Conservation (phyloP, 2,113 vertebrate species). For the Pygoscelis adeliae region DNA sequence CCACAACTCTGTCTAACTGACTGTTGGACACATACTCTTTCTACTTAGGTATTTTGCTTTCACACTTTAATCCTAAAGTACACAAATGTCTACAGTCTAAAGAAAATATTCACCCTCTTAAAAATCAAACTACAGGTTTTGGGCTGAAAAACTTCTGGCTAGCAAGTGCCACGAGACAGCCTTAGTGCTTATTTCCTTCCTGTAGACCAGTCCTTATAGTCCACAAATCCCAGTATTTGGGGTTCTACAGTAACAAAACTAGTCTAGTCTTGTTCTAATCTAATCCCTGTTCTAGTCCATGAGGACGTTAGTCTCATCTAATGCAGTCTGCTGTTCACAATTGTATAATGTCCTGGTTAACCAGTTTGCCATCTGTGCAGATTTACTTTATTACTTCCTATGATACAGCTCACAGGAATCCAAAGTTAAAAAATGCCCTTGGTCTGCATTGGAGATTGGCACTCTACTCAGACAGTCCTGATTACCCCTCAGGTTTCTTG, state of each 20-base stretch:
- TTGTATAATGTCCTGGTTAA: neutral
- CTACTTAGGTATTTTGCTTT: neutral
- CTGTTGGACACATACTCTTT: neutral
- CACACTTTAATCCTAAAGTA: neutral
- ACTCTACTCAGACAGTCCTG: neutral
- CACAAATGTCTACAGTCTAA: neutral
- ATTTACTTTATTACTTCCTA: slow-evolving; percentile 15
- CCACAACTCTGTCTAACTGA: neutral
- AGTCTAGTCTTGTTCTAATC: neutral
- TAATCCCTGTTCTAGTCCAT: neutral
- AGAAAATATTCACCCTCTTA: neutral
- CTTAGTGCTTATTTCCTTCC: neutral
- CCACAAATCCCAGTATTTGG: neutral
- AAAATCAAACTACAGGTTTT: neutral
- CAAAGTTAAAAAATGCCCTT: neutral
- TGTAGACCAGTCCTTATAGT: neutral
- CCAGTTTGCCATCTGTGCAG: slow-evolving; percentile 20
- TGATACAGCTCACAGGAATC: slow-evolving; percentile 25
- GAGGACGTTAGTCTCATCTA: neutral
- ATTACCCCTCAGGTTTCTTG: slow-evolving; percentile 15
- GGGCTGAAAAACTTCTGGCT: neutral
- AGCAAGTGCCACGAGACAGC: neutral
- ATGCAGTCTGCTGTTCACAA: neutral
- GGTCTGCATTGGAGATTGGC: slow-evolving; percentile 8
- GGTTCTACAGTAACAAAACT: neutral